phyloP scores from a whole-genome alignment of 1,140 invertebrate species.

The Kradibia gibbosae region DNA sequence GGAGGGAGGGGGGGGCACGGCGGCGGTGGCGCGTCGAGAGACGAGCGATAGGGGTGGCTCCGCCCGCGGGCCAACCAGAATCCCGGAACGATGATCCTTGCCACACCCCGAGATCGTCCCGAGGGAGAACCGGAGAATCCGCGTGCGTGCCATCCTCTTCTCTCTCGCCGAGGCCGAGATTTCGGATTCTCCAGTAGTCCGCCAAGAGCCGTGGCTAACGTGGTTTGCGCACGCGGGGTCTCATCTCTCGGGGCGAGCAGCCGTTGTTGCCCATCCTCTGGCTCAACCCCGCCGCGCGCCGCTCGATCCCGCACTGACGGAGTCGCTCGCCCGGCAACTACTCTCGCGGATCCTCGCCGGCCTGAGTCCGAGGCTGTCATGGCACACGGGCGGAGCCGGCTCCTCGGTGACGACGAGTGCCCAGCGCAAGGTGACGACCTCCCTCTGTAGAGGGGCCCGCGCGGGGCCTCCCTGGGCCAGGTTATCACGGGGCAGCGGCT shows the following conservation, averaged over 20 bases:
- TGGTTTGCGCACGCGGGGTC: constrained; percentile 50
- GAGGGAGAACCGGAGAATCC: constrained; percentile 65
- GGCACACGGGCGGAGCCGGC: neutral
- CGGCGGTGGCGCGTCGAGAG: constrained; percentile 32
- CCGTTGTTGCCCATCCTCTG: too few species aligned
- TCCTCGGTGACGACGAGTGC: neutral
- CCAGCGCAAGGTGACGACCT: too few species aligned
- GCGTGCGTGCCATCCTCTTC: constrained; percentile 70
- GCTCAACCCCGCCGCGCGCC: too few species aligned
- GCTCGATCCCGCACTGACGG: neutral
- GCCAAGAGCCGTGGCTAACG: constrained; percentile 70
- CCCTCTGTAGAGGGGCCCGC: too few species aligned
- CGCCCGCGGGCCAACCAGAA: constrained; percentile 72
- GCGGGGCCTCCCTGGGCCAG: neutral
- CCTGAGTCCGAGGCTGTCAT: neutral
- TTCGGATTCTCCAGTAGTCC: constrained; percentile 68
- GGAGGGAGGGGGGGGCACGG: constrained; percentile 51
- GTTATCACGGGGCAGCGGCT: neutral
- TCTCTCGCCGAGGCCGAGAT: constrained; percentile 59
- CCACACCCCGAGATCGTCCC: constrained; percentile 70
- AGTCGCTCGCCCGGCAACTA: neutral
- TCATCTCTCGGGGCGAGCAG: constrained; percentile 39
- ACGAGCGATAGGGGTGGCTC: constrained; percentile 70
- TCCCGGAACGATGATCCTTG: constrained; percentile 63
- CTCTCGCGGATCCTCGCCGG: neutral